phyloP scores from a whole-genome alignment of 2,888 invertebrate genomes.

The Eupsilia transversa region DNA sequence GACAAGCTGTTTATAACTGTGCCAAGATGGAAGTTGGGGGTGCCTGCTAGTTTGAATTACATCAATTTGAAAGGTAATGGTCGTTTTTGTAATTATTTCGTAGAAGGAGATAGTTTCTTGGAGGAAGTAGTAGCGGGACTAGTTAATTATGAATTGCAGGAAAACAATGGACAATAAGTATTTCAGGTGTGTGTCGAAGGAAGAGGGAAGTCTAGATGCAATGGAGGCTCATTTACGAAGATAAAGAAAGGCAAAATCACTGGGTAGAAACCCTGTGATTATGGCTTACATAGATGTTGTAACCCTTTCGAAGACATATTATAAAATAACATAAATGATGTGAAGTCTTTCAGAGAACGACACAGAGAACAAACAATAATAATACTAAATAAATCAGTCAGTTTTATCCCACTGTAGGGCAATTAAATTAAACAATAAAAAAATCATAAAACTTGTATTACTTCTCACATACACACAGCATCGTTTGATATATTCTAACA shows the following conservation, averaged over 20 bases:
- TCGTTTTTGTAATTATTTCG: background rate
- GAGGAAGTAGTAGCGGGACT: background rate
- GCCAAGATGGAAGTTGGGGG: slow-evolving; percentile 94
- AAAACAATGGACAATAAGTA: background rate
- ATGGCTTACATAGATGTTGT: background rate
- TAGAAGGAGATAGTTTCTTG: background rate
- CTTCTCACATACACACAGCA: background rate
- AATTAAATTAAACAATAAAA: background rate
- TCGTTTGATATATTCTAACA: background rate
- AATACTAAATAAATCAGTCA: background rate
- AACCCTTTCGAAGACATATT: background rate
- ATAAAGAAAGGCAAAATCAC: background rate
- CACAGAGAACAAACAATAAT: background rate
- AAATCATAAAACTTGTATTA: background rate
- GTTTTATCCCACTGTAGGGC: background rate
- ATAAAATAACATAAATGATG: background rate
- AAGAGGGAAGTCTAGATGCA: background rate
- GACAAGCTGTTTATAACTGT: slow-evolving; percentile 93
- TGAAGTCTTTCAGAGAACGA: background rate
- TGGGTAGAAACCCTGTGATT: background rate
- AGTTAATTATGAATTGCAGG: background rate
- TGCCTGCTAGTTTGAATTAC: slow-evolving; percentile 94
- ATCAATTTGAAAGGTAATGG: slow-evolving; percentile 92
- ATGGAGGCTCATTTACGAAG: background rate
- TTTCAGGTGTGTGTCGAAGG: background rate